Evolutionary conservation across 23 tunicate genomes (phyloP).

Genomic region (Oikopleura dioica): DNA sequence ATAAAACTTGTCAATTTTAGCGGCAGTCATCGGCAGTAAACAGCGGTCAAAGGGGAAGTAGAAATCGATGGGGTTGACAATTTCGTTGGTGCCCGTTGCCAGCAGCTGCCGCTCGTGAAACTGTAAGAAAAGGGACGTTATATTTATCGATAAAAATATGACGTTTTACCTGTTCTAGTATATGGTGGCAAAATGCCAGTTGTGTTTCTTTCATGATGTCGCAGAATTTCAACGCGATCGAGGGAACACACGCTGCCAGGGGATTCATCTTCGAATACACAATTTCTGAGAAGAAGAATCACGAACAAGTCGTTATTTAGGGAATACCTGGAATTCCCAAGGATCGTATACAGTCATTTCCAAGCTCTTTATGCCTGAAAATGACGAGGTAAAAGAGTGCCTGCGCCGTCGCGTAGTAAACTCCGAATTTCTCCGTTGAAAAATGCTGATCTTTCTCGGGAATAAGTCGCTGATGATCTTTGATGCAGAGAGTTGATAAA

Average conservation of each 20-base stretch:
- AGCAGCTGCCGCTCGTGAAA: neutral
- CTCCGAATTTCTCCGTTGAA: no score
- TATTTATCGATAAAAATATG: no score
- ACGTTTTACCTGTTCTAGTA: neutral
- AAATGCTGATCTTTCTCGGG: no score
- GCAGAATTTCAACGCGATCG: neutral
- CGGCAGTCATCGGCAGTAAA: neutral
- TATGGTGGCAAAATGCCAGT: neutral
- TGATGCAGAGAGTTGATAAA: no score
- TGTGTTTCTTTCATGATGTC: neutral
- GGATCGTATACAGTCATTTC: neutral
- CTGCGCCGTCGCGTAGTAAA: neutral
- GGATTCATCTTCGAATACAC: neutral
- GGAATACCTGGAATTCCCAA: neutral
- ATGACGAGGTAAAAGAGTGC: neutral
- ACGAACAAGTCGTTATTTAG: no score
- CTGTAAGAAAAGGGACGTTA: slow-evolving; percentile 3
- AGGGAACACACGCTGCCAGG: neutral
- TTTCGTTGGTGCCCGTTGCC: neutral
- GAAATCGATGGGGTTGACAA: neutral
- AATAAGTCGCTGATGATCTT: no score
- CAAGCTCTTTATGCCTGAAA: neutral
- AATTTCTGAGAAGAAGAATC: no score
- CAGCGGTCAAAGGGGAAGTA: slow-evolving; percentile 9
- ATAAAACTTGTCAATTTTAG: neutral